Evolutionary conservation across 2,797 vertebrate genomes (phyloP), one percentile per base, ranked within the genome.

Genomic region (Strix occidentalis): DNA sequence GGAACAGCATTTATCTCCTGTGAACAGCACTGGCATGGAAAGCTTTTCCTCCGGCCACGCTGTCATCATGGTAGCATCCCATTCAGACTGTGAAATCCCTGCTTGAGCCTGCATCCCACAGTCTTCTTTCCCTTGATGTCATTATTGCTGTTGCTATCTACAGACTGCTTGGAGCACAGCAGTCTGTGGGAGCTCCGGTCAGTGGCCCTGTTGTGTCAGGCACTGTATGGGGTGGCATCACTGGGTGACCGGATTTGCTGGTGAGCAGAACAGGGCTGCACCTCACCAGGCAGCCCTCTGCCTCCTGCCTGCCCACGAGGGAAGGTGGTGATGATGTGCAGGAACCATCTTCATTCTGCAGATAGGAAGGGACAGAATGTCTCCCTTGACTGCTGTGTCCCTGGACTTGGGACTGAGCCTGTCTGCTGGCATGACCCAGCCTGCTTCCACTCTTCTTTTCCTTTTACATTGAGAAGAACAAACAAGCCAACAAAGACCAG

Each of bases 1-100:
- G 80, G 66, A 97, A 76, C 7, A n/a, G 72, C 31, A 4, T 77
- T 95, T 87, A 20, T 88, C 72, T 84, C 89, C 88, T 85, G 48
- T 89, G 88, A 87, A 46, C 51, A 45, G 80, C 57, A 39, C 20
- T 74, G 76, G 41, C 19, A 56, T 19, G 53, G 71, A 60, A 93
- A 51, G 45, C 56, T 80, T 71, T 94, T 48, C 39, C 56, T 87
- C 35, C 68, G 50, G 60, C 60, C 45, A 26, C 21, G 9, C 33
- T 85, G 3, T 74, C 54, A 8, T 41, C 31, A 1, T 23, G 64
- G 58, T 8, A 60, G 35, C n/a, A 43, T 70, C 56, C 37, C 6
- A 0, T 29, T 78, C 35, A 46, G 56, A 37, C 57, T 69, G 57
- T 78, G 61, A 76, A 58, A 81, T 43, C 37, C 25, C n/a, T 58